Conservation (phyloP, 2,113 vertebrate genomes). For the Prunella himalayana region DNA sequence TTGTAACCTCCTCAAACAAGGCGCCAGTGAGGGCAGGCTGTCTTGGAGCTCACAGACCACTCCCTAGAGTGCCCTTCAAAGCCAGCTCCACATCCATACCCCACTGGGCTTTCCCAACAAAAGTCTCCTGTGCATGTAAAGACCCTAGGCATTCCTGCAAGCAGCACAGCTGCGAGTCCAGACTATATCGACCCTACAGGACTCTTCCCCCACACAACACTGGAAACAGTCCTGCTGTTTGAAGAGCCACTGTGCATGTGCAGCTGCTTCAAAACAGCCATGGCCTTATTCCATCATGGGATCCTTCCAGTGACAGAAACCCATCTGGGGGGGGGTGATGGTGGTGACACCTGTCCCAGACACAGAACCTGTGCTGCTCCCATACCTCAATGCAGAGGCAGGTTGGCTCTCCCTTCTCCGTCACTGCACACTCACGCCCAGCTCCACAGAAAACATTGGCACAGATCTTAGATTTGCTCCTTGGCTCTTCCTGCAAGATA, state of each 20-base stretch:
- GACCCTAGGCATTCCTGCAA: not conserved
- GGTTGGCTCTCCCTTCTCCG: conserved; percentile 93
- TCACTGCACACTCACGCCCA: conserved; percentile 91
- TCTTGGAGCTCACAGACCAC: not conserved
- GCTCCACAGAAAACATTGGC: conserved; percentile 99
- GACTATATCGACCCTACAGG: not conserved
- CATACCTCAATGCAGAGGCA: conserved; percentile 96
- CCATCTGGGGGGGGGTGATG: fast-evolving
- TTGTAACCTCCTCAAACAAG: not conserved
- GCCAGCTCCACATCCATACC: not conserved
- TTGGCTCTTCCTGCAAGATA: conserved; percentile 79
- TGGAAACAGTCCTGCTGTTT: not conserved
- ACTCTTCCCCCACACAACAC: not conserved
- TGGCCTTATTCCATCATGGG: not conserved
- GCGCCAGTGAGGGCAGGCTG: not conserved
- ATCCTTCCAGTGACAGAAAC: not conserved
- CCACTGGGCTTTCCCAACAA: not conserved
- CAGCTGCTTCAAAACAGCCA: not conserved
- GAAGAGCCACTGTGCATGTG: not conserved
- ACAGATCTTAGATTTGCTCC: conserved; percentile 97
- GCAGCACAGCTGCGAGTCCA: not conserved
- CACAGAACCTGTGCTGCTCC: not conserved
- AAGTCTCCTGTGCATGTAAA: not conserved
- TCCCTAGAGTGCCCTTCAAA: not conserved
- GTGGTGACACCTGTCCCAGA: not conserved